phyloP scores from a whole-genome alignment of 1,140 invertebrate species.

The Chrysomallon squamiferum region DNA sequence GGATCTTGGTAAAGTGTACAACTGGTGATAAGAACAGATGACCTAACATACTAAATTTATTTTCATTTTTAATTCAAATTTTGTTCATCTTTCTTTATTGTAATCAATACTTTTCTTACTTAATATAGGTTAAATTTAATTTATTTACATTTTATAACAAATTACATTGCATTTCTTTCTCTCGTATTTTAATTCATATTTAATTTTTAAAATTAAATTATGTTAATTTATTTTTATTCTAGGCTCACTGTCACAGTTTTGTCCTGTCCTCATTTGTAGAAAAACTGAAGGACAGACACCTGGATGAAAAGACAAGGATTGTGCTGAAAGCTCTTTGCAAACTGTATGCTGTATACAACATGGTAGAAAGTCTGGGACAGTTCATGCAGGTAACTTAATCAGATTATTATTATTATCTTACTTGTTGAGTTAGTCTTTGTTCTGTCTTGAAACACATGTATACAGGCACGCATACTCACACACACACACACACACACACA shows the following conservation, averaged over 20 bases:
- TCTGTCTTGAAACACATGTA: not conserved
- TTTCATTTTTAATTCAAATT: too few relatives aligned
- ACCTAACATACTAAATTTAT: too few relatives aligned
- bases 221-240: conserved; percentile 23
- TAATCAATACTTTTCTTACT: too few relatives aligned
- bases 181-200: not conserved
- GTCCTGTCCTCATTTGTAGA: conserved; percentile 72
- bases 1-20: too few relatives aligned
- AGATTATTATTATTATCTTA: too few relatives aligned
- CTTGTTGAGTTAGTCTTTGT: too few relatives aligned
- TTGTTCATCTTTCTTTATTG: too few relatives aligned
- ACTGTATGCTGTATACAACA: conserved; percentile 79
- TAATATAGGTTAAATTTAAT: too few relatives aligned
- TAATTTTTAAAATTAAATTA: not conserved
- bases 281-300: conserved; percentile 24
- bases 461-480: not conserved
- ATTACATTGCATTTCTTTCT: conserved; percentile 24
- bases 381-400: conserved; percentile 75
- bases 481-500: not conserved
- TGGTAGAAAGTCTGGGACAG: conserved; percentile 76
- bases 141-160: too few relatives aligned
- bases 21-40: too few relatives aligned
- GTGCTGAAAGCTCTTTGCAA: conserved; percentile 77
- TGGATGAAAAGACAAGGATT: conserved; percentile 68
- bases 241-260: conserved; percentile 81